Evolutionary conservation across 2,113 vertebrate genomes (phyloP), one percentile per base, ranked within the genome.

Genomic region (Siphamia tubifer): DNA sequence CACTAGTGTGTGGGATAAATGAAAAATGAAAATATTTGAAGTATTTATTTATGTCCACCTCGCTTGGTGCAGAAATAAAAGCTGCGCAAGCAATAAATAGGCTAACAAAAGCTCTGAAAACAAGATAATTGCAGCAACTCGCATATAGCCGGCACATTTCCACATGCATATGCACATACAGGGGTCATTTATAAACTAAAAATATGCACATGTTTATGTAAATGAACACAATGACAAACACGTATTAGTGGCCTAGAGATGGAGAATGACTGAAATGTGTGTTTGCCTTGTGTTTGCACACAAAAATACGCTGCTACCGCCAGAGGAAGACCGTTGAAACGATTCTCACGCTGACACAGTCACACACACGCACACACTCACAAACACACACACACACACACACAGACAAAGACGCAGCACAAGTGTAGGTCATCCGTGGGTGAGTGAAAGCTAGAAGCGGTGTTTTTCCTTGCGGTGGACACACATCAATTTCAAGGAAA

Each of bases 401-500:
- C 32, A 12, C 8, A 39, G 49, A 82, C 69, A 76, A 73, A 82
- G 72, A 65, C 52, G 5, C 52, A 28, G 74, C 36, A 12, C 68
- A 58, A 76, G 87, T 51, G 75, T 56, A 61, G 87, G 87, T 86
- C 87, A 84, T 79, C 82, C 76, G 74, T 52, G 87, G 88, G 83
- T 89, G 87, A 87, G 88, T 79, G 82, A 79, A 85, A 85, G 74
- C 73, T 77, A 65, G 80, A 57, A 80, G 83, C 78, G 1, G 61
- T 85, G 87, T 86, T 87, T 83, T 86, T 85, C 74, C 81, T 87
- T 87, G 85, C 45, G 85, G 87, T 86, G 84, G 84, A 83, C 86
- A 83, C 82, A 89, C 89, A 89, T 80, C 84, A 86, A 86, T 87
- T 90, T 90, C 69, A 77, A 90, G 89, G 90, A 91, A 91, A 90